A percentile compares a stretch with the other conserved stretches of the same genome.
phyloP scores from a whole-genome alignment of 2,888 invertebrate species.

The Apodemia duryi region DNA sequence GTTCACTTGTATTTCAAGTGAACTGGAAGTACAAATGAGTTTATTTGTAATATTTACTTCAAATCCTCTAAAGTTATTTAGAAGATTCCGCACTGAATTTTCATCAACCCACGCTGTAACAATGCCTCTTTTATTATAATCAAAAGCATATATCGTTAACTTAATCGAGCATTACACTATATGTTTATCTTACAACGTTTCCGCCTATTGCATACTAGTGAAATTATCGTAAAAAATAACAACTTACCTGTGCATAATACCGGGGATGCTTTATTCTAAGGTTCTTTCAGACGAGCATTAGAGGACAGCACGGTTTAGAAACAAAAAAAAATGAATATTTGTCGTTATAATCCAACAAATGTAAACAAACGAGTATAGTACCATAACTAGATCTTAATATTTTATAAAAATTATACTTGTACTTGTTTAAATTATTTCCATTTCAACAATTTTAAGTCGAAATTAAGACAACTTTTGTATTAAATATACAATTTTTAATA shows the following conservation, averaged over 20 bases:
- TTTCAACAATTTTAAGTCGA: no score
- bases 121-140: constrained; percentile 43
- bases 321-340: not conserved
- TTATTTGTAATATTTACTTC: no score
- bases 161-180: constrained; percentile 42
- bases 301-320: not conserved
- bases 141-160: constrained; percentile 42
- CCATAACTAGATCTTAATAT: no score
- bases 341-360: no score
- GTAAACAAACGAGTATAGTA: no score
- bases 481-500: no score
- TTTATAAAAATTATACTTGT: no score
- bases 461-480: no score
- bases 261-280: constrained; percentile 7
- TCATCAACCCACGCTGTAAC: not conserved
- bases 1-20: no score
- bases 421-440: no score
- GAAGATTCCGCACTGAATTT: not conserved
- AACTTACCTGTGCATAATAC: constrained; percentile 44
- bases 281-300: not conserved
- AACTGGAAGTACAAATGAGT: no score
- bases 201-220: constrained; percentile 51
- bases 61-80: not conserved
- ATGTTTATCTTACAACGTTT: constrained; percentile 44
- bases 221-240: constrained; percentile 64